phyloP scores from a whole-genome alignment of 2,113 vertebrate species.

The Coptodon rendalli region DNA sequence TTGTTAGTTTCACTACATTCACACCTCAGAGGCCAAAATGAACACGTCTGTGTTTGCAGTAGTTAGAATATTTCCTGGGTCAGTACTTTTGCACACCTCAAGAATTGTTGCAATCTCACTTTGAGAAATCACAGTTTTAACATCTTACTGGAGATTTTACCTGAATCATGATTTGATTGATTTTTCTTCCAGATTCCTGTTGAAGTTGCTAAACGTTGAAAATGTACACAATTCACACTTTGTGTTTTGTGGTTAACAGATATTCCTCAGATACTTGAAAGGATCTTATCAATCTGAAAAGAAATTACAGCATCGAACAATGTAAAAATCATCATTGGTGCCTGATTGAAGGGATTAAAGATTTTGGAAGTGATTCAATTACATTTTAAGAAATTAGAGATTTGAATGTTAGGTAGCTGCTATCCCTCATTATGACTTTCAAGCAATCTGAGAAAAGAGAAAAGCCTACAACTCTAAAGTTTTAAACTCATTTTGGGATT shows the following conservation, averaged over 20 bases:
- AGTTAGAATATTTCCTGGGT: not conserved
- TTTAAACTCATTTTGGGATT: not conserved
- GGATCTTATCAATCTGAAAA: accelerated
- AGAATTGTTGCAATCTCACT: not conserved
- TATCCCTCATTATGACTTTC: not conserved
- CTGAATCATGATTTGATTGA: not conserved
- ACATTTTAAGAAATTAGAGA: not conserved
- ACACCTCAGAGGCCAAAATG: not conserved
- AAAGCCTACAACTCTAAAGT: not conserved
- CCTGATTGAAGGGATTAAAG: not conserved
- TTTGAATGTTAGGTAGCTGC: not conserved
- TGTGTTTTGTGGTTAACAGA: not conserved
- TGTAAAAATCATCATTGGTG: not conserved
- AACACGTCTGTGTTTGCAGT: not conserved
- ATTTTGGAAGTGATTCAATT: not conserved
- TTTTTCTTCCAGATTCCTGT: not conserved
- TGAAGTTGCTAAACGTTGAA: not conserved
- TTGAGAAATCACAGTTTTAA: not conserved
- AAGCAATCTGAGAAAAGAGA: not conserved
- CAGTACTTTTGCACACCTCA: not conserved
- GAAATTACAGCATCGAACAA: not conserved
- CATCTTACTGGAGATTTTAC: not conserved
- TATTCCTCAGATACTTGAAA: not conserved
- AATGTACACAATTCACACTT: not conserved
- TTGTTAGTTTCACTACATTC: not conserved